Conservation (phyloP, 2,113 vertebrate genomes). For the Atractosteus spatula region DNA sequence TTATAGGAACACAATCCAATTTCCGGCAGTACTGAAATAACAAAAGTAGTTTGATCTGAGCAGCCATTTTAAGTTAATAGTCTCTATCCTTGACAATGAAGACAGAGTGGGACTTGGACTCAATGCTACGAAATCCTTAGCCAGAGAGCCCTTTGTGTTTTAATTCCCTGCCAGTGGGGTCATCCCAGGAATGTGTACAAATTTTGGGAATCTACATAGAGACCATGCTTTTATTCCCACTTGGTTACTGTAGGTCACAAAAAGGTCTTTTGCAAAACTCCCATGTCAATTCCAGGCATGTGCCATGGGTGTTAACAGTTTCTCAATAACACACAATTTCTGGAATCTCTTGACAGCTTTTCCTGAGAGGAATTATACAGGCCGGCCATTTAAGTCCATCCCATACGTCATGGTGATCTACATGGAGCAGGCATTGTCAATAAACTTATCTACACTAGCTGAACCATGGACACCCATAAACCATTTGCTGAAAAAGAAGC, state of each 20-base stretch:
- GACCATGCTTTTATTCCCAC: conserved; percentile 32
- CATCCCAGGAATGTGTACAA: conserved; percentile 37
- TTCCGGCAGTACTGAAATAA: too few species aligned
- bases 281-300: background rate
- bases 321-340: background rate
- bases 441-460: too few species aligned
- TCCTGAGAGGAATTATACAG: background rate
- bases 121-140: background rate
- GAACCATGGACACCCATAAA: too few species aligned
- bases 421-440: background rate
- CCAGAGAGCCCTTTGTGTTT: conserved; percentile 37
- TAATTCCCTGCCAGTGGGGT: conserved; percentile 35
- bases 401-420: background rate
- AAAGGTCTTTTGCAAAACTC: conserved; percentile 37
- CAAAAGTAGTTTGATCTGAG: too few species aligned
- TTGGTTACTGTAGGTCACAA: conserved; percentile 47
- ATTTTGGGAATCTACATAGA: conserved; percentile 47
- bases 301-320: conserved; percentile 2
- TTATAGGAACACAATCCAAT: too few species aligned
- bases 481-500: too few species aligned
- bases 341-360: conserved; percentile 4
- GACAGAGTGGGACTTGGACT: too few species aligned
- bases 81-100: too few species aligned
- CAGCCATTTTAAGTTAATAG: too few species aligned
- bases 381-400: background rate